Evolutionary conservation across 2,113 vertebrate genomes (phyloP).

Genomic region (Panthera leo): DNA sequence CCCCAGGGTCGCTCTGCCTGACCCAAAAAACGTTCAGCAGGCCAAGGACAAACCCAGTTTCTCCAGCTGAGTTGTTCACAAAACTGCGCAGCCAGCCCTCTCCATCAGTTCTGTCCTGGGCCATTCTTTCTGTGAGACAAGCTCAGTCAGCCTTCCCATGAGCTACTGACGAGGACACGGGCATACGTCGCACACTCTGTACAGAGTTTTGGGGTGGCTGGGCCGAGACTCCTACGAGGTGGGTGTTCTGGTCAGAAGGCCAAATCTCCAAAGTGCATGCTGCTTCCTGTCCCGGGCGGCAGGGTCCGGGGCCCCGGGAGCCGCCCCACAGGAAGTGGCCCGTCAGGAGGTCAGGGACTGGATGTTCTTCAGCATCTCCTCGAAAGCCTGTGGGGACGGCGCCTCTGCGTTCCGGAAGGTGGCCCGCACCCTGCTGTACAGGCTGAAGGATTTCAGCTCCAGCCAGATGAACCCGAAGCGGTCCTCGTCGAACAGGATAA

Average conservation of each 20-base stretch:
- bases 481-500: constrained; percentile 95
- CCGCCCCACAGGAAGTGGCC: constrained; percentile 14
- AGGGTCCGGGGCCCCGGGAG: neutral
- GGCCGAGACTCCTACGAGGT: neutral
- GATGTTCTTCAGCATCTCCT: constrained; percentile 97
- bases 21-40: neutral
- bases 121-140: neutral
- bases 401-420: constrained; percentile 92
- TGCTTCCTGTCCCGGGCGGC: constrained; percentile 70
- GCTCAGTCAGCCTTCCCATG: constrained; percentile 26
- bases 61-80: neutral
- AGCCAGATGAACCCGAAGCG: constrained; percentile 99
- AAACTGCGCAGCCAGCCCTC: neutral
- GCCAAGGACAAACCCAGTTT: neutral
- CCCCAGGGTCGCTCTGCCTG: neutral
- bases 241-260: constrained; percentile 75
- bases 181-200: constrained; percentile 46
- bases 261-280: constrained; percentile 82
- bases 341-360: constrained; percentile 95
- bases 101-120: neutral
- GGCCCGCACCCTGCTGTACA: constrained; percentile 96
- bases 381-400: constrained; percentile 93
- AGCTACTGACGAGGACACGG: constrained; percentile 59
- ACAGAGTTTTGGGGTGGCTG: constrained; percentile 35
- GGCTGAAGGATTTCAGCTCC: constrained; percentile 97